Base-by-base conservation (phyloP, 2,888 invertebrate species). In the Papilio gigon region DNA sequence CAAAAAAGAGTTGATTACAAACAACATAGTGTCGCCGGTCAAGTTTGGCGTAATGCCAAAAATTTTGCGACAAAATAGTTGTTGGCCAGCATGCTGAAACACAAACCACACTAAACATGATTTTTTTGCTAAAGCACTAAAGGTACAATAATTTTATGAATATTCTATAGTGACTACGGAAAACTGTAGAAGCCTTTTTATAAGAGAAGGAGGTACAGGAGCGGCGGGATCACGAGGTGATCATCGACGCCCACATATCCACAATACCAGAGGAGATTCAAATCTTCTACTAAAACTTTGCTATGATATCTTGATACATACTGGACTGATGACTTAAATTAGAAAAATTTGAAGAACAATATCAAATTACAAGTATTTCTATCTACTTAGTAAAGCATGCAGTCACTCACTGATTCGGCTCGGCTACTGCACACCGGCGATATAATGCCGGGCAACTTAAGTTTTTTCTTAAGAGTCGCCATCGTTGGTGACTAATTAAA, bases 381-480 rank as follows among this genome's bases (percentile, higher is more conserved):
- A 53, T 27, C 27, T 53, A 56, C 47, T 12, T 22, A 56, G n/a
- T 14, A 25, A 56, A n/a, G 14, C 8, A 30, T 30, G 8, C 27
- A 6, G 8, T 17, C 12, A 30, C 53, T 56, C 30, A 56, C 53
- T 1, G 30, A 9, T 17, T 30, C 30, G 0, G 30, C 11, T 1
- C 53, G 53, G 30, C 53, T 56, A 17, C 53, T 56, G 30, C 17
- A n/a, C 53, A 2, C 30, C n/a, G 53, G 27, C 17, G 53, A 56
- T 30, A n/a, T 30, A 2, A 27, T 17, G 27, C 27, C 53, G 30
- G 53, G 53, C 9, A 56, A 17, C 53, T 30, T 56, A 8, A 56
- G 30, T 25, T 17, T 30, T 17, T 56, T 56, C 30, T 17, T 56
- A 27, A 8, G 53, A 30, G n/a, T 17, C 30, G 30, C 30, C 30